phyloP scores from a whole-genome alignment of 2,888 invertebrate species.

The Spodoptera littoralis region DNA sequence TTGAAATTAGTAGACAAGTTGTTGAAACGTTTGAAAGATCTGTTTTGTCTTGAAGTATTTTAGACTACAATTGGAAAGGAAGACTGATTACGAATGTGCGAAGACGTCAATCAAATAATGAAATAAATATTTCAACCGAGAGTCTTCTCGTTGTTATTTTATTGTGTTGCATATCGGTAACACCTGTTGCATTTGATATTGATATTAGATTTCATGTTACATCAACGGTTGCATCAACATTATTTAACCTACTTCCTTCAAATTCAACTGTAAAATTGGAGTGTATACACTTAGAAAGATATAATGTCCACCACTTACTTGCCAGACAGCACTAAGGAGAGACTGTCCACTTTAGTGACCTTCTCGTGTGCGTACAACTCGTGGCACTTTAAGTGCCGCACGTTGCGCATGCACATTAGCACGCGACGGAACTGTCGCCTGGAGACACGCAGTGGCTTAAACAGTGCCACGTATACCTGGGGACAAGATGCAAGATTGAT shows the following conservation, averaged over 20 bases:
- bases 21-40: too few species aligned
- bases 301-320: constrained; percentile 90
- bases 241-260: too few species aligned
- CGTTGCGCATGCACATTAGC: constrained; percentile 94
- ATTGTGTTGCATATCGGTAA: too few species aligned
- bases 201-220: not conserved
- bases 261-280: not conserved
- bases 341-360: constrained; percentile 95
- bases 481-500: constrained; percentile 11
- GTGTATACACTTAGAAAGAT: not conserved
- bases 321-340: constrained; percentile 95
- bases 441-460: constrained; percentile 94
- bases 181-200: not conserved
- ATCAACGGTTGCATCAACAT: not conserved
- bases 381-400: constrained; percentile 94
- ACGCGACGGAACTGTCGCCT: constrained; percentile 94
- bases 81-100: too few species aligned
- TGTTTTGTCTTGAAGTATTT: not conserved
- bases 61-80: too few species aligned
- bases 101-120: too few species aligned
- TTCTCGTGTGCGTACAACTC: constrained; percentile 96
- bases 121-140: too few species aligned
- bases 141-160: too few species aligned
- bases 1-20: too few species aligned
- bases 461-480: constrained; percentile 94